A percentile compares a stretch with the other conserved stretches of the same genome.
phyloP scores from a whole-genome alignment of 35 echinoderm and acorn worm genomes.

The Stichopus chloronotus region DNA sequence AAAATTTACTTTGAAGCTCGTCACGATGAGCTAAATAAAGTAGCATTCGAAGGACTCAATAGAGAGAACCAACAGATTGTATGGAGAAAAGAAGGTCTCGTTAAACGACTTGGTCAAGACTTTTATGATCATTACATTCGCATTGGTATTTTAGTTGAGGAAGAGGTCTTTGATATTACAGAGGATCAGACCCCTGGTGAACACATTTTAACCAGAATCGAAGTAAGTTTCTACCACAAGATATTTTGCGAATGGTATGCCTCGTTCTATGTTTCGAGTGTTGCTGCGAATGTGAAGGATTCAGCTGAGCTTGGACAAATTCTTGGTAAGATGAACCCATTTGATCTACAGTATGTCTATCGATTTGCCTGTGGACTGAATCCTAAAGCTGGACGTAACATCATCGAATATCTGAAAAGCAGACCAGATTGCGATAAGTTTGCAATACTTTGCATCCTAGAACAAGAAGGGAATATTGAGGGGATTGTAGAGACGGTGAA shows the following conservation, averaged over 20 bases:
- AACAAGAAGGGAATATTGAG: background rate
- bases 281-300: background rate
- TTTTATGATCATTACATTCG: conserved; percentile 8
- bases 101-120: conserved; percentile 3
- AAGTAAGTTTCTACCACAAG: background rate
- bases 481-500: background rate
- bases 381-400: background rate
- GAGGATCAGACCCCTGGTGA: background rate
- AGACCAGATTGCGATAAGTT: background rate
- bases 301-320: background rate
- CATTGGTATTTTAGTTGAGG: conserved; percentile 6
- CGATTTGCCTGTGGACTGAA: background rate
- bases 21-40: conserved; percentile 1
- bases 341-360: background rate
- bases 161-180: background rate
- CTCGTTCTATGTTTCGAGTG: background rate
- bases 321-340: conserved; percentile 8
- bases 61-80: background rate
- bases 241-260: conserved; percentile 11
- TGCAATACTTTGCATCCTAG: background rate
- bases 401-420: background rate
- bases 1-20: background rate
- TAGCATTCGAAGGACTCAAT: background rate
- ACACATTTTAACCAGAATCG: background rate
- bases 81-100: background rate